Percentiles rank a stretch among this genome's conserved stretches.
These are phyloP conservation scores for Mirza zaza DNA, from an alignment of 2,113 vertebrate species.

Conservation along the genomic window DNA sequence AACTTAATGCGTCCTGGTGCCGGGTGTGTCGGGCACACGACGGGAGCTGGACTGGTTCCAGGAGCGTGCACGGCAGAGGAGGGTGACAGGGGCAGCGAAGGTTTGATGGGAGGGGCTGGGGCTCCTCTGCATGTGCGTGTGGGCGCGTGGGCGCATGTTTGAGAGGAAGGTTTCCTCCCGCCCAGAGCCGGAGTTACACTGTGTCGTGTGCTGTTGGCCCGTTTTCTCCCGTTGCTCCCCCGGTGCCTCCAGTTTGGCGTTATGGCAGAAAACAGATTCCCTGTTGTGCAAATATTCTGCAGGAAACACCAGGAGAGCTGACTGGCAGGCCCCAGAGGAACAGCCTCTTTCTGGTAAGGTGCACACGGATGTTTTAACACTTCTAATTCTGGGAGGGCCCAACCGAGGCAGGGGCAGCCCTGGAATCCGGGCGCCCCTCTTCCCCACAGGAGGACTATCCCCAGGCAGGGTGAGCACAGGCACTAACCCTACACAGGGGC, in stretches of 20 bases:
- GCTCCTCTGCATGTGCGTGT: background rate
- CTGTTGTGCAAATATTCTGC: accelerated
- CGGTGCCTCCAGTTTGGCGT: accelerated
- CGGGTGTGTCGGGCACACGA: accelerated
- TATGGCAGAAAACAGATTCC: background rate
- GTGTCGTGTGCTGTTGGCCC: accelerated
- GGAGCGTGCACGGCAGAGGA: accelerated
- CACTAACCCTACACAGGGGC: accelerated
- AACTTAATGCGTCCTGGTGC: accelerated
- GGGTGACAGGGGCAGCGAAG: background rate
- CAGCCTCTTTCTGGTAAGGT: accelerated
- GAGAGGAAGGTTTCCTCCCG: accelerated
- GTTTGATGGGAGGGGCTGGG: background rate
- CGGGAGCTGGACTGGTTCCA: accelerated
- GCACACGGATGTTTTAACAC: accelerated
- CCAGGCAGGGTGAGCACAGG: accelerated
- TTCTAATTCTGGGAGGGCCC: background rate
- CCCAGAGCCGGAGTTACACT: accelerated
- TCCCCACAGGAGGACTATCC: accelerated
- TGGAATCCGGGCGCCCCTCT: too few relatives aligned
- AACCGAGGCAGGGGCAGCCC: accelerated
- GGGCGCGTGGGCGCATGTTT: too few relatives aligned
- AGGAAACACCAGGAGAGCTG: accelerated
- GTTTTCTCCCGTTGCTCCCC: accelerated
- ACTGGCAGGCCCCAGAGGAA: accelerated